Evolutionary conservation across 1,140 invertebrate genomes (phyloP).

Genomic region (Telenomus remus): DNA sequence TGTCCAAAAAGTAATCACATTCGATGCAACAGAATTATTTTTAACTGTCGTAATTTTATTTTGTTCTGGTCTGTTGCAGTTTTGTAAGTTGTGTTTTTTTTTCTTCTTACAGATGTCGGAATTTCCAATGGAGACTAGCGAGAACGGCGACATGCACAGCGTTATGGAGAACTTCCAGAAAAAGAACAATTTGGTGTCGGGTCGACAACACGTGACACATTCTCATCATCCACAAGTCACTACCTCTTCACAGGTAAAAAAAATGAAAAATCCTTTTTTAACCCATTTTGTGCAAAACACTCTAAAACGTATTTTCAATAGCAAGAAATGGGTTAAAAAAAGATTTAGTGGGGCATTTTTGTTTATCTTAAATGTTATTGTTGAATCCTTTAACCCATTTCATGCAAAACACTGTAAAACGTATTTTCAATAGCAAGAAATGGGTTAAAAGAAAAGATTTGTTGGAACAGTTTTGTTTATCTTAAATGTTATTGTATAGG

Average conservation of each 20-base stretch:
- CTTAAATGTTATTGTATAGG: too few species aligned
- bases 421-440: too few species aligned
- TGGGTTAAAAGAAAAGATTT: too few species aligned
- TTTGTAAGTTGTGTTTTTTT: background rate
- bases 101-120: constrained; percentile 66
- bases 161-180: constrained; percentile 73
- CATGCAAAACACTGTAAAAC: too few species aligned
- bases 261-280: constrained; percentile 39
- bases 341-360: too few species aligned
- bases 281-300: constrained; percentile 13
- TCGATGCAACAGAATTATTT: background rate
- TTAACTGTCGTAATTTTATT: background rate
- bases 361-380: too few species aligned
- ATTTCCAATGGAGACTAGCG: constrained; percentile 68
- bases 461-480: too few species aligned
- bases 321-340: too few species aligned
- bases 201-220: constrained; percentile 61
- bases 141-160: constrained; percentile 71
- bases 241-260: constrained; percentile 65
- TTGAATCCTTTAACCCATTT: too few species aligned
- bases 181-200: constrained; percentile 68
- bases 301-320: too few species aligned
- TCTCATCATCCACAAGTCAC: constrained; percentile 69
- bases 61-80: constrained; percentile 30
- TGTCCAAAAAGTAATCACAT: background rate